Base-by-base conservation (phyloP, 2,888 invertebrate species). In the Lordiphosa fenestrarum region DNA sequence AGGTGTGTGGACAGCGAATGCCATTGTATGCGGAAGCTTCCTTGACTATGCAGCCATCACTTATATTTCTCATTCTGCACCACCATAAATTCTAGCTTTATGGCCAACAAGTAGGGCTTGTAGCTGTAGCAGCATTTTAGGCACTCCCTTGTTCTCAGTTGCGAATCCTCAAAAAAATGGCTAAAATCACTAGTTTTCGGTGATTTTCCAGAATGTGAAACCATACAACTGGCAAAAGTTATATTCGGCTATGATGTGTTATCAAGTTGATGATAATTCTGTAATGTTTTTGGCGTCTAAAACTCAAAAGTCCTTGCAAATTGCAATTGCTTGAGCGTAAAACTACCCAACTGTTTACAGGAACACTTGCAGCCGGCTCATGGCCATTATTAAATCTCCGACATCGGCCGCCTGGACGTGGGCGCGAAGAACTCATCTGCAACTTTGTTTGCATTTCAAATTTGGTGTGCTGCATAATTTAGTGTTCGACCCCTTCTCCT, bases 401-500 rank as follows among this genome's bases (percentile, higher is more conserved):
- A 47, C 25, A 50, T 39, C 58, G 54, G 39, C 53, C 62, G 40
- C 42, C 53, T 51, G 48, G 44, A 33, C 33, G 33, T 39, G 54
- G 53, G 35, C 38, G 53, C 44, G 48, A 35, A 47, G 41, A 55
- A 53, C 33, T 55, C 35, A 53, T 15, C 55, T 58, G 54, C 40
- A 54, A 62, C 48, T 69, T 61, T 78, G 69, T 83, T 80, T 80
- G 80, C 80, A 83, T 84, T 85, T 73, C 66, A 84, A 80, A 80
- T 84, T 83, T 69, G 57, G 66, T 62, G 51, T 61, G 59, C 55
- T 75, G 76, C 73, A 84, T 84, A 73, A 73, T 75, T 83, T 59
- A 75, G 21, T 52, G 52, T 46, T 55, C 53, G 40, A 30, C 44
- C 63, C 53, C 69, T 74, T 68, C 36, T 57, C 51, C 35, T 41